These are phyloP conservation scores for Ptychobarbus kaznakovi DNA, from an alignment of 2,797 vertebrate genomes.

Conservation along the genomic window DNA sequence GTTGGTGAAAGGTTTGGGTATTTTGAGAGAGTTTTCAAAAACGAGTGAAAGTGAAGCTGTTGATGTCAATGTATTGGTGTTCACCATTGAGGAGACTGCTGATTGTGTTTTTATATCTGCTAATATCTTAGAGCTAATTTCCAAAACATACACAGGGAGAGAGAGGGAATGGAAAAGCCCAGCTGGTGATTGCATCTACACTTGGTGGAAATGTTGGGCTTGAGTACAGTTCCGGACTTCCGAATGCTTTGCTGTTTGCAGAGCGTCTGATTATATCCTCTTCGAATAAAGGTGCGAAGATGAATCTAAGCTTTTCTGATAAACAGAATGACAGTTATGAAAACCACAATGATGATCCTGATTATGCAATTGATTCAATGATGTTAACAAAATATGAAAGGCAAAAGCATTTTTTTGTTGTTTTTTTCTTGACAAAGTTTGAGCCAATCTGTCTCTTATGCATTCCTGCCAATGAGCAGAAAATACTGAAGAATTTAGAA, in stretches of 20 bases:
- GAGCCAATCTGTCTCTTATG: constrained; percentile 96
- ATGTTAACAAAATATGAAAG: constrained; percentile 65
- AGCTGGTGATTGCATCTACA: constrained; percentile 51
- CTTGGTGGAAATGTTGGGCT: constrained; percentile 44
- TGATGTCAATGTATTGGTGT: neutral
- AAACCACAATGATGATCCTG: constrained; percentile 72
- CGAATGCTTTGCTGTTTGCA: constrained; percentile 27
- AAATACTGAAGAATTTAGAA: constrained; percentile 89
- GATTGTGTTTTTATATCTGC: constrained; percentile 24
- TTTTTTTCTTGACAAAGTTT: constrained; percentile 92
- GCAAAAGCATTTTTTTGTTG: constrained; percentile 61
- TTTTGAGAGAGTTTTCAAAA: neutral
- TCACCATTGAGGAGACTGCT: constrained; percentile 4
- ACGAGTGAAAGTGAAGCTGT: neutral
- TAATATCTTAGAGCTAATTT: constrained; percentile 45
- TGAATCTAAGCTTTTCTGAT: constrained; percentile 42
- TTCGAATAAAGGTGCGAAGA: constrained; percentile 14
- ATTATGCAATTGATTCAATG: constrained; percentile 77
- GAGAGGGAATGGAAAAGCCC: constrained; percentile 24
- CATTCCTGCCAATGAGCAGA: constrained; percentile 96
- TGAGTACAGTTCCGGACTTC: constrained; percentile 23
- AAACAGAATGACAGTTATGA: constrained; percentile 55
- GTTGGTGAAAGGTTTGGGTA: constrained; percentile 13
- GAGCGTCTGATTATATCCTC: constrained; percentile 11
- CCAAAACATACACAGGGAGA: constrained; percentile 42